phyloP scores from a whole-genome alignment of 2,113 vertebrate genomes.

The Turnix velox region DNA sequence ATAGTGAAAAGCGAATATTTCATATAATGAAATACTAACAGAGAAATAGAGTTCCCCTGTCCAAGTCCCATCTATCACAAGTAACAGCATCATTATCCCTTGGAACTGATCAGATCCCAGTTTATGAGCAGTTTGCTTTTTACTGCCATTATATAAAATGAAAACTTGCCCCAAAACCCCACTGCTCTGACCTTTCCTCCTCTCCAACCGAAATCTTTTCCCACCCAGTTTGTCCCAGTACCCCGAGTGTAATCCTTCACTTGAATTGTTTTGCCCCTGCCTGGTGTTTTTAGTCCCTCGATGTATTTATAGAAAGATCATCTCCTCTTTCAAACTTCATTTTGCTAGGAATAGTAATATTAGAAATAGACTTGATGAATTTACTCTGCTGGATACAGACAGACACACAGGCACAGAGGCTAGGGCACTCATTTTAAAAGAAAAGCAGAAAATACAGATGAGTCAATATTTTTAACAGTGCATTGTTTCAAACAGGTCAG shows the following conservation, averaged over 20 bases:
- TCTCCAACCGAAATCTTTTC: not conserved
- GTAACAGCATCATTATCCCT: not conserved
- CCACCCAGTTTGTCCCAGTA: not conserved
- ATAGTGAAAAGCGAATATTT: not conserved
- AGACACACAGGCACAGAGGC: not conserved
- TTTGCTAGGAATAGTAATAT: slow-evolving; percentile 50
- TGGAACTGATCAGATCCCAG: slow-evolving; percentile 18
- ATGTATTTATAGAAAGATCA: slow-evolving; percentile 52
- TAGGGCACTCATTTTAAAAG: slow-evolving; percentile 56
- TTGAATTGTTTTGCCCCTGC: slow-evolving; percentile 44
- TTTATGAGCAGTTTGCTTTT: slow-evolving; percentile 20
- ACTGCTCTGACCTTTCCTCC: not conserved
- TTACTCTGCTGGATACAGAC: not conserved
- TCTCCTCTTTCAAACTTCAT: slow-evolving; percentile 46
- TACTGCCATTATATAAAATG: not conserved
- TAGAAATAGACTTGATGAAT: slow-evolving; percentile 44
- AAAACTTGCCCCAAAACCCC: not conserved
- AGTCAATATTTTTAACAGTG: slow-evolving; percentile 33
- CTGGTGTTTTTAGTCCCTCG: slow-evolving; percentile 15
- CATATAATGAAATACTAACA: not conserved
- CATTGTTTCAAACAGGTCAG: slow-evolving; percentile 58
- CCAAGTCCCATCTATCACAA: not conserved
- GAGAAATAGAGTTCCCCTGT: not conserved
- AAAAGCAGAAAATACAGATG: slow-evolving; percentile 61
- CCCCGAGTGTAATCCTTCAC: not conserved